These are phyloP conservation scores for Apodemia zela DNA, from an alignment of 2,888 invertebrate species.

Conservation along the genomic window DNA sequence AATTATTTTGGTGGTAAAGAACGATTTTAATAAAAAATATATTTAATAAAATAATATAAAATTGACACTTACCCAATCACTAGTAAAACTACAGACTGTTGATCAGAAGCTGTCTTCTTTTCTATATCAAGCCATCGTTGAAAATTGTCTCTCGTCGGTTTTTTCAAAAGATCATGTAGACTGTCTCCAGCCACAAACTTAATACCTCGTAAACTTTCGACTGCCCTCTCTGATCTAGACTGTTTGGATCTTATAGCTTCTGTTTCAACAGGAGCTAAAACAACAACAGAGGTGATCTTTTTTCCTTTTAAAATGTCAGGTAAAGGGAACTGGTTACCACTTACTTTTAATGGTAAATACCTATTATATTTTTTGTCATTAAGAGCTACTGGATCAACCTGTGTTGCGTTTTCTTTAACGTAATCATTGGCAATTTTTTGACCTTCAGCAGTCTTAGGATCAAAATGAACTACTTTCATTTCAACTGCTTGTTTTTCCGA, in stretches of 20 bases:
- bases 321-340: slow-evolving; percentile 91
- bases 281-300: slow-evolving; percentile 91
- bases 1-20: no score
- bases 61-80: slow-evolving; percentile 89
- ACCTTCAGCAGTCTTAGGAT: slow-evolving; percentile 87
- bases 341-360: slow-evolving; percentile 91
- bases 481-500: slow-evolving; percentile 82
- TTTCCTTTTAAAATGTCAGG: slow-evolving; percentile 88
- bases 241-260: slow-evolving; percentile 72
- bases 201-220: slow-evolving; percentile 83
- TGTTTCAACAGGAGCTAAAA: slow-evolving; percentile 90
- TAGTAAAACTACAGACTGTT: slow-evolving; percentile 90
- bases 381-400: slow-evolving; percentile 86
- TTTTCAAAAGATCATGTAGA: slow-evolving; percentile 86
- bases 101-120: slow-evolving; percentile 85
- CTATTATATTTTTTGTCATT: slow-evolving; percentile 89
- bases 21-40: no score
- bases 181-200: slow-evolving; percentile 87
- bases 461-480: slow-evolving; percentile 92
- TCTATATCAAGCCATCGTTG: slow-evolving; percentile 90
- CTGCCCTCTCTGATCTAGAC: slow-evolving; percentile 76
- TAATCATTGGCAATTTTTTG: slow-evolving; percentile 86
- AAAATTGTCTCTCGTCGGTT: slow-evolving; percentile 88
- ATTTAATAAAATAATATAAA: no score
- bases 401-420: slow-evolving; percentile 85